Evolutionary conservation across 2,797 vertebrate species (phyloP).

Genomic region (Spinibarbus caldwelli): DNA sequence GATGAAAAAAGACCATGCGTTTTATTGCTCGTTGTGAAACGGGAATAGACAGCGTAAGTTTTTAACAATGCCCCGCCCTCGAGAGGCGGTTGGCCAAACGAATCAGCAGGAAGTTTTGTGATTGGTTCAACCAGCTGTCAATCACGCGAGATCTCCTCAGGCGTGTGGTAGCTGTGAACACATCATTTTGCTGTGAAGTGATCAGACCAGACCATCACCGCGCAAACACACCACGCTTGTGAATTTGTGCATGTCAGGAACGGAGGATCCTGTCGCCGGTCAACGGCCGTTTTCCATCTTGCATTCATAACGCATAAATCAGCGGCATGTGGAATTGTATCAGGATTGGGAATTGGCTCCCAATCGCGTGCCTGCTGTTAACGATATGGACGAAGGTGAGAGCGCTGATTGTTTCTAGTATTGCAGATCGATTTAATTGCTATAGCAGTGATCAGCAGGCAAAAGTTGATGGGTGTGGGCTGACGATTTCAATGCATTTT

Average conservation of each 20-base stretch:
- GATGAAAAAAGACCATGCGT: not conserved
- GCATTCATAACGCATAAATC: constrained; percentile 77
- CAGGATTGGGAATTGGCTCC: constrained; percentile 79
- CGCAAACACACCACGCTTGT: constrained; percentile 71
- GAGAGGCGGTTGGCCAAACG: constrained; percentile 72
- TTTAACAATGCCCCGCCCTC: constrained; percentile 73
- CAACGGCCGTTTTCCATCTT: constrained; percentile 78
- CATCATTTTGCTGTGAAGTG: constrained; percentile 79
- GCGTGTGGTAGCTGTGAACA: constrained; percentile 72
- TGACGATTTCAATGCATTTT: constrained; percentile 53
- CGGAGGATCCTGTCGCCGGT: constrained; percentile 78
- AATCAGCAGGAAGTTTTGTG: constrained; percentile 67
- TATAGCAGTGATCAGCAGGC: constrained; percentile 54
- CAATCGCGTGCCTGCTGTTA: constrained; percentile 83
- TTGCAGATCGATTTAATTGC: constrained; percentile 35
- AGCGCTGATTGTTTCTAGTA: constrained; percentile 46
- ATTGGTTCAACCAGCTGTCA: constrained; percentile 79
- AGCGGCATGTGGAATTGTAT: constrained; percentile 86
- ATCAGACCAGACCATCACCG: constrained; percentile 73
- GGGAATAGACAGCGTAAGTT: constrained; percentile 66
- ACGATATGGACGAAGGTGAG: constrained; percentile 88
- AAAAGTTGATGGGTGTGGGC: constrained; percentile 78
- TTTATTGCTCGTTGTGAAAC: constrained; percentile 45
- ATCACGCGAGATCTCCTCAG: constrained; percentile 77
- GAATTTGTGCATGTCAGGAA: constrained; percentile 80